Base-by-base conservation (phyloP, 2,797 vertebrate genomes). In the Pachyuromys duprasi region DNA sequence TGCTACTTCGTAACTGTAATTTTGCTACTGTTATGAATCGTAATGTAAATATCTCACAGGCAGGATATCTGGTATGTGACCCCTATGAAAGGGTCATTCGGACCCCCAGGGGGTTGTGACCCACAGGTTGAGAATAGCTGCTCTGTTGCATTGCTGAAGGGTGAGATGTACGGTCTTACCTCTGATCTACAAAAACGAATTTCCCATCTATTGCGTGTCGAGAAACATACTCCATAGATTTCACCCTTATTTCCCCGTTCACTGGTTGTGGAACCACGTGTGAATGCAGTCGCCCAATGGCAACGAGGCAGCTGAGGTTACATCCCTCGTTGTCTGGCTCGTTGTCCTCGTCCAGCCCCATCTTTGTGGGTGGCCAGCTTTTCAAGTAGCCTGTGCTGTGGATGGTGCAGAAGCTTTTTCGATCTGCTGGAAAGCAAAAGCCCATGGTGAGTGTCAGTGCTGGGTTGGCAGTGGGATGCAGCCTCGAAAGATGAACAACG, bases 381-480 rank as follows among this genome's bases (percentile, higher is more conserved):
- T 99, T 99, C 97, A 99, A 98, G 98, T 99, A 99, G 91, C 99
- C 99, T 18, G 99, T 99, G 98, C 99, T 99, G 98, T 99, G 99
- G 98, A 99, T 99, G 97, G 99, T 99, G 98, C 99, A 99, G 99
- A 99, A 99, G 98, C 99, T 99, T 98, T 99, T 99, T 91, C 99
- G 99, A 98, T 99, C 99, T 57, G 99, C 99, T 99, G 98, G 55
- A 97, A 96, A 98, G 95, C 36, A 93, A 97, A 78, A 97, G 75
- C 24, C 79, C 33, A 7, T 0, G 22, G 92, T 97, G 49, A 95
- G 89, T 86, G 82, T 86, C 92, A 86, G 88, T 36, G 39, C 36
- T 22, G 20, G 63, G 45, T 83, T 24, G 20, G 55, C 22, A 18
- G 0, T 7, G 72, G 63, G 67, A 39, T 17, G 1, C 20, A 26